Conservation (phyloP, 2,797 vertebrate species). For the Gallinago nigripennis region DNA sequence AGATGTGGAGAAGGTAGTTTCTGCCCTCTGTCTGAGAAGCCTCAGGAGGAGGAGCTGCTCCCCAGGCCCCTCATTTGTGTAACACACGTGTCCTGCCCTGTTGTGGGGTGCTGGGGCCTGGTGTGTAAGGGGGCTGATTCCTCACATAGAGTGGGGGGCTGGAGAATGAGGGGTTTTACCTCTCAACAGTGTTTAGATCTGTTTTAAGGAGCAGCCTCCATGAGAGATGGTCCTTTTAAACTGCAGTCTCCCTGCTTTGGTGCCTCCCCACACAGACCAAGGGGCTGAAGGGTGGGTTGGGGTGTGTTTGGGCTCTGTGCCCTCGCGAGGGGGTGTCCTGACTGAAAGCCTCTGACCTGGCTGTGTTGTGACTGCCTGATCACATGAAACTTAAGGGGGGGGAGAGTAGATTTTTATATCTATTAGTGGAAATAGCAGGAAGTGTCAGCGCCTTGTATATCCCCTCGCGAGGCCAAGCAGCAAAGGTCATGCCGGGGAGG, state of each 20-base stretch:
- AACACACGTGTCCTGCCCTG: accelerated
- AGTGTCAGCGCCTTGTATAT: not conserved
- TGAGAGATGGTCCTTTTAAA: not conserved
- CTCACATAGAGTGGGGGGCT: accelerated
- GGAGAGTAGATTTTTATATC: not conserved
- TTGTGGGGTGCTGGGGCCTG: not conserved
- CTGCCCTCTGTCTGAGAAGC: not conserved
- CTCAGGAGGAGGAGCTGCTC: not conserved
- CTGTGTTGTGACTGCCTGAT: too few relatives aligned
- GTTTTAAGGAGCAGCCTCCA: not conserved
- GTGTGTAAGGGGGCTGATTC: accelerated
- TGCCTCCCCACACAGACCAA: accelerated
- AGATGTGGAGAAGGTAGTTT: not conserved
- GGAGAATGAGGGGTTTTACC: not conserved
- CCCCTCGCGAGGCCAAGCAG: not conserved
- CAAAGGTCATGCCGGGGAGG: not conserved
- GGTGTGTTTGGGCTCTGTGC: not conserved
- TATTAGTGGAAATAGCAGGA: not conserved
- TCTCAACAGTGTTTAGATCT: not conserved
- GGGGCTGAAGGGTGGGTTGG: accelerated
- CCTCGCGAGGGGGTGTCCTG: not conserved
- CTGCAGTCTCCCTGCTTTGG: accelerated
- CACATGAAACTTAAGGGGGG: not conserved
- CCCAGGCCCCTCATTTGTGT: accelerated
- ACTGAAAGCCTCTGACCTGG: not conserved